Conservation (phyloP, 2,797 vertebrate genomes). For the Anisognathus igniventris region DNA sequence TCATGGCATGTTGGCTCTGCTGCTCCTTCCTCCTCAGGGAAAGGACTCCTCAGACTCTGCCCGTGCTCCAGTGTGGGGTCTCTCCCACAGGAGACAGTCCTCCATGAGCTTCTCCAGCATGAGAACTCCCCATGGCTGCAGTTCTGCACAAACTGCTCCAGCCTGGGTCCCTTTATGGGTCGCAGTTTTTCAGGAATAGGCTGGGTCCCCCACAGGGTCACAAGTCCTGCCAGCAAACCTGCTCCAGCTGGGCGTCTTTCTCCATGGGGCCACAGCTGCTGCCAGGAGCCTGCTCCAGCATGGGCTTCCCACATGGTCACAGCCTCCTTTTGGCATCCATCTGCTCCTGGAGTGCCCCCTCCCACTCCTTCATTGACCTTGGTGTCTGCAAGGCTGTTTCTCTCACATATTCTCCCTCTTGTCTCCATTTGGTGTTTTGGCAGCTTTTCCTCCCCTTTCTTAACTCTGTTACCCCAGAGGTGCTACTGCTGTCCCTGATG, state of each 20-base stretch:
- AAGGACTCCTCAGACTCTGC: background rate
- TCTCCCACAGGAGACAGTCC: background rate
- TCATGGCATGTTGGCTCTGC: background rate
- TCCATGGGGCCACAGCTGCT: background rate
- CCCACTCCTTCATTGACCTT: background rate
- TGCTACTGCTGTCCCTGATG: background rate
- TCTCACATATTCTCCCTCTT: background rate
- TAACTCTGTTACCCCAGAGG: background rate
- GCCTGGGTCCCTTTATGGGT: background rate
- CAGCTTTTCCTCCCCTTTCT: background rate
- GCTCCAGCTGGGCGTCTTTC: background rate
- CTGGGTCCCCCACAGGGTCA: rapidly evolving
- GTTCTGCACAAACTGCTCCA: background rate
- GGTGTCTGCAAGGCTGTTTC: background rate
- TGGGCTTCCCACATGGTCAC: background rate
- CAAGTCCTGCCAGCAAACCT: background rate
- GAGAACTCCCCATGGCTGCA: background rate
- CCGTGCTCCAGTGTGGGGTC: background rate
- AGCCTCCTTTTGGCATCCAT: background rate
- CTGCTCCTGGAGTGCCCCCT: background rate
- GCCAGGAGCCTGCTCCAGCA: background rate
- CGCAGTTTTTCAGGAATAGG: background rate
- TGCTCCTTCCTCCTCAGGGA: background rate
- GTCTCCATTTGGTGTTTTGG: background rate
- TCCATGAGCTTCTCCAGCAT: background rate